These are phyloP conservation scores for Keiferia lycopersicella DNA, from an alignment of 2,888 invertebrate genomes.

Conservation along the genomic window DNA sequence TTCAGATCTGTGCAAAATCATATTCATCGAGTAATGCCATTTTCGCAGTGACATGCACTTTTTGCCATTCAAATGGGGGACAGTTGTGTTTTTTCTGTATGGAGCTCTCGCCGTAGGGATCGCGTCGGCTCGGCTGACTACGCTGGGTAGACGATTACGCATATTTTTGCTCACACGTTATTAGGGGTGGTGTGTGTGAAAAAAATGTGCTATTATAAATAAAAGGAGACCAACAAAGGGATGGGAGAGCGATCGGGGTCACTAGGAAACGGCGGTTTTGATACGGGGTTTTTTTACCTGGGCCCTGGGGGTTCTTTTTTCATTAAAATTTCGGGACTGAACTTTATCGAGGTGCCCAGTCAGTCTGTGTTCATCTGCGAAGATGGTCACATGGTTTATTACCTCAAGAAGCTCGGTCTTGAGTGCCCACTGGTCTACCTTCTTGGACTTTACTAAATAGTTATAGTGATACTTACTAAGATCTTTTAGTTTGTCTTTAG, in stretches of 20 bases:
- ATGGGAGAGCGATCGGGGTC: constrained; percentile 80
- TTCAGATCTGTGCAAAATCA: constrained; percentile 74
- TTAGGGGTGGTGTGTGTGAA: constrained; percentile 80
- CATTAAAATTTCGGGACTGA: constrained; percentile 62
- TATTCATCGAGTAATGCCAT: constrained; percentile 79
- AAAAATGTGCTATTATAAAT: constrained; percentile 81
- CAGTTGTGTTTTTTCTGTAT: constrained; percentile 73
- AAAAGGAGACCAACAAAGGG: constrained; percentile 76
- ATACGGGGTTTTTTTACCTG: constrained; percentile 80
- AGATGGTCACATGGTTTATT: constrained; percentile 79
- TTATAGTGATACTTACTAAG: constrained; percentile 42
- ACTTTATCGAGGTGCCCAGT: constrained; percentile 72
- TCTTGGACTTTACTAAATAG: constrained; percentile 40
- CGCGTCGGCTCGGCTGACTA: constrained; percentile 32
- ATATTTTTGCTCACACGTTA: constrained; percentile 78
- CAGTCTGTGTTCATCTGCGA: constrained; percentile 80
- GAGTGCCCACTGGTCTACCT: constrained; percentile 63
- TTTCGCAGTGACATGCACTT: constrained; percentile 79
- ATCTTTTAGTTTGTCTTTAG: constrained; percentile 29
- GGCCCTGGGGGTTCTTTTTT: constrained; percentile 71
- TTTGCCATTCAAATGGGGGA: constrained; percentile 80
- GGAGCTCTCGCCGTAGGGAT: constrained; percentile 50
- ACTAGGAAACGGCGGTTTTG: constrained; percentile 81
- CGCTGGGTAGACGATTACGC: constrained; percentile 65
- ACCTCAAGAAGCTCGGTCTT: constrained; percentile 49